Evolutionary conservation across 2,888 invertebrate genomes (phyloP).

Genomic region (Agapostemon virescens): DNA sequence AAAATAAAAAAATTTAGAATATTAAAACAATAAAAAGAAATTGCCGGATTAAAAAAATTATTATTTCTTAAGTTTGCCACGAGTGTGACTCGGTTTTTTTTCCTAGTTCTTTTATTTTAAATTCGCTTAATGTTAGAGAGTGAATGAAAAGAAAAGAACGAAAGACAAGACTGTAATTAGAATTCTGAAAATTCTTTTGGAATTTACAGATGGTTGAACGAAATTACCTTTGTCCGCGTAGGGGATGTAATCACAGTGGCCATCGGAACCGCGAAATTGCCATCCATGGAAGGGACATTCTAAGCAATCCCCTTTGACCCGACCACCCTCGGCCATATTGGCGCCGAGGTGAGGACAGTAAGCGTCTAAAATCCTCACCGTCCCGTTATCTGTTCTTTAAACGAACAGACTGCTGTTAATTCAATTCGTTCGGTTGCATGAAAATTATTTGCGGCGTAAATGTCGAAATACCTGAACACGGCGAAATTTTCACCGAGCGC

Average conservation of each 20-base stretch:
- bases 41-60: too few relatives aligned
- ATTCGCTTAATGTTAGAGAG: too few relatives aligned
- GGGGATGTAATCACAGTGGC: constrained; percentile 88
- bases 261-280: constrained; percentile 89
- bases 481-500: constrained; percentile 84
- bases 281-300: constrained; percentile 95
- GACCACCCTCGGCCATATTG: constrained; percentile 90
- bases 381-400: constrained; percentile 81
- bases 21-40: too few relatives aligned
- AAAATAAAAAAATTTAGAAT: too few relatives aligned
- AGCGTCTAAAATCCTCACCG: constrained; percentile 88
- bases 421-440: not conserved
- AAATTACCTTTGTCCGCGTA: constrained; percentile 83
- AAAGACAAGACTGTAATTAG: not conserved
- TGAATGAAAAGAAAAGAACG: too few relatives aligned
- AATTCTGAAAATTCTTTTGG: not conserved
- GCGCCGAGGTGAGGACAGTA: constrained; percentile 96
- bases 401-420: constrained; percentile 19
- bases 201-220: not conserved
- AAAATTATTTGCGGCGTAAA: not conserved
- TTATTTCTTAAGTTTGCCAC: too few relatives aligned
- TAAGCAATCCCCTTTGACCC: constrained; percentile 88
- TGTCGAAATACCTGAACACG: constrained; percentile 74
- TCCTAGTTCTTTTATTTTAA: too few relatives aligned
- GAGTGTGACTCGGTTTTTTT: too few relatives aligned